Conservation (phyloP, 2,797 vertebrate genomes). For the Rhinophrynus dorsalis region DNA sequence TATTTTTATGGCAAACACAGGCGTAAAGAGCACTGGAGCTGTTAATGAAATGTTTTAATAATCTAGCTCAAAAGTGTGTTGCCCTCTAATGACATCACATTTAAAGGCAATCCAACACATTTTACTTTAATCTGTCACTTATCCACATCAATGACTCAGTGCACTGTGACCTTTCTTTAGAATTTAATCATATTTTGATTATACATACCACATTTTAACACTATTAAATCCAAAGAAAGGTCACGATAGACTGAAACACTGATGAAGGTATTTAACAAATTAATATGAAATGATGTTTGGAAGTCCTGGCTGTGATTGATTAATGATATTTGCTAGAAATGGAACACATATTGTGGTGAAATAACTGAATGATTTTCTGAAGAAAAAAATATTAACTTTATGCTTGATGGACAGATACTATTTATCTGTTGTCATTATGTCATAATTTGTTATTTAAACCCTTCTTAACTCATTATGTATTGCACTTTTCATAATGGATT, state of each 20-base stretch:
- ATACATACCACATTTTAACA: neutral
- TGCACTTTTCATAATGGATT: conserved; percentile 37
- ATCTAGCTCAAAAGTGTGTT: no score
- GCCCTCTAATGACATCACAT: no score
- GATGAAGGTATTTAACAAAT: neutral
- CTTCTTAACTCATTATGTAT: conserved; percentile 40
- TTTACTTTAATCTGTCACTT: no score
- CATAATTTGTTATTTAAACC: conserved; percentile 33
- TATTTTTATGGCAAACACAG: no score
- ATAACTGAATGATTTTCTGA: conserved; percentile 23
- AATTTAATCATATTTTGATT: no score
- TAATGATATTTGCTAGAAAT: neutral
- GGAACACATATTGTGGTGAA: neutral
- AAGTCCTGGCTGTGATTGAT: neutral
- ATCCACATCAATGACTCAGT: no score
- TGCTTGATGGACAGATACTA: no score
- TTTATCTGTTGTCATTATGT: conserved; percentile 18
- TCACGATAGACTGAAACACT: neutral
- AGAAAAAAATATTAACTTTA: neutral
- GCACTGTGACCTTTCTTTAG: no score
- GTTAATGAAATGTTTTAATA: no score
- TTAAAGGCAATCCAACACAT: no score
- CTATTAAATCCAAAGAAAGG: neutral
- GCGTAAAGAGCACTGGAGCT: no score
- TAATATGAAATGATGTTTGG: neutral